phyloP scores from a whole-genome alignment of 2,888 invertebrate species.

The Dynastes maya region DNA sequence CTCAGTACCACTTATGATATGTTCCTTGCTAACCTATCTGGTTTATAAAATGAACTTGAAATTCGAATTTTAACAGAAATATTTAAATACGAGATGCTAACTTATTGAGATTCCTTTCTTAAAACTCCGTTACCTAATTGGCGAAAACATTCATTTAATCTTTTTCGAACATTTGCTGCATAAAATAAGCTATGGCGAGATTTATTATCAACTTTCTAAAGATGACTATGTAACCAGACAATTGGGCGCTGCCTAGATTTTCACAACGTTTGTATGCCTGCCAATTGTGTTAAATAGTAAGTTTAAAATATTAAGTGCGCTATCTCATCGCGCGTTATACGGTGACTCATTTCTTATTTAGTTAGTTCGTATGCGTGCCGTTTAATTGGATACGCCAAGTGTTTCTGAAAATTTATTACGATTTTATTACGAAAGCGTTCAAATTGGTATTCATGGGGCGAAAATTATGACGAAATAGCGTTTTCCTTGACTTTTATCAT shows the following conservation, averaged over 20 bases:
- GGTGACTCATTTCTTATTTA: slow-evolving; percentile 24
- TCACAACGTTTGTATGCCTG: slow-evolving; percentile 5
- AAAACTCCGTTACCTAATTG: too few species aligned
- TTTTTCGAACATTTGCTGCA: neutral
- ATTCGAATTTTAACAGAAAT: too few species aligned
- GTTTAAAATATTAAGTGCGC: neutral
- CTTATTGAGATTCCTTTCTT: too few species aligned
- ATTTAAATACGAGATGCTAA: too few species aligned
- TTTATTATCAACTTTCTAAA: slow-evolving; percentile 10
- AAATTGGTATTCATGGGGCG: slow-evolving; percentile 23
- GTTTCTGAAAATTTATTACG: slow-evolving; percentile 21
- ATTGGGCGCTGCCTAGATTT: slow-evolving; percentile 7
- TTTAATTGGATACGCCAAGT: neutral
- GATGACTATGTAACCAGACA: slow-evolving; percentile 9
- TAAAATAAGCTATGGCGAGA: too few species aligned
- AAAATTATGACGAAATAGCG: slow-evolving; percentile 30
- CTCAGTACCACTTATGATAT: neutral
- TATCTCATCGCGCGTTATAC: slow-evolving; percentile 1
- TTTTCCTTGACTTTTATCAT: slow-evolving; percentile 36
- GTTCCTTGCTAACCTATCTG: too few species aligned
- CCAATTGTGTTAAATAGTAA: slow-evolving; percentile 11
- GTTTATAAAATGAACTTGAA: too few species aligned
- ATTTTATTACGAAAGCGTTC: slow-evolving; percentile 12
- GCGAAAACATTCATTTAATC: neutral
- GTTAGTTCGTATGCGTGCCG: slow-evolving; percentile 23